Evolutionary conservation across 2,888 invertebrate species (phyloP), one percentile per base, ranked within the genome.

Genomic region (Morinoia aosen): DNA sequence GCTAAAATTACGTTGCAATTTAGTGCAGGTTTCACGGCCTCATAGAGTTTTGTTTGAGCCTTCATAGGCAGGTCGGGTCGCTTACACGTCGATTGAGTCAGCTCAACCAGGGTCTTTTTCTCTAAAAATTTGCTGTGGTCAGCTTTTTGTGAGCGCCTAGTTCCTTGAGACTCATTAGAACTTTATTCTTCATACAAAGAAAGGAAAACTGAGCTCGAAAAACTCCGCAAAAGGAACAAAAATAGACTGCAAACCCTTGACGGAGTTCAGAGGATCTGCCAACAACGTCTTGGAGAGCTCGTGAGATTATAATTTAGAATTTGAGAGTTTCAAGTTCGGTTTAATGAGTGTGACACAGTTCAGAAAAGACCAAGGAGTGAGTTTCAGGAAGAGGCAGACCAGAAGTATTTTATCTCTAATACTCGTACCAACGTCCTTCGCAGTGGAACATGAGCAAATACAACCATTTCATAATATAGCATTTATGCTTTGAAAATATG

Each of bases 1-100:
- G 57, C 93, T 93, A 56, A 93, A 93, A 93, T 93, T 93, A 93
- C 93, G 48, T 93, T 93, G 93, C 93, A 93, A 93, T 93, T 93
- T 93, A 57, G 57, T n/a, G 57, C 57, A 12, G 57, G 93, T 93
- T 93, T 57, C 93, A 57, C 58, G 57, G 57, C 93, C 33, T 57
- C 93, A 8, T 93, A n/a, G 93, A 93, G 57, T 93, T 93, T 48
- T 57, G 93, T 93, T 93, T 56, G 57, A n/a, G 57, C 48, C 93
- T 93, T 93, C 56, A 57, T 56, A 93, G 93, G 56, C 93, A 93
- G 57, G 57, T 93, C 93, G 57, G 56, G 93, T 93, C 57, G 57
- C 93, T n/a, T 48, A 57, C 33, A 93, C 57, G 93, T 56, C 93
- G 56, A 93, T 93, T 93, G 93, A 56, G 93, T 93, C 93, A 93